These are phyloP conservation scores for Acanthacorydalis orientalis DNA, from an alignment of 2,888 invertebrate species.

Conservation along the genomic window DNA sequence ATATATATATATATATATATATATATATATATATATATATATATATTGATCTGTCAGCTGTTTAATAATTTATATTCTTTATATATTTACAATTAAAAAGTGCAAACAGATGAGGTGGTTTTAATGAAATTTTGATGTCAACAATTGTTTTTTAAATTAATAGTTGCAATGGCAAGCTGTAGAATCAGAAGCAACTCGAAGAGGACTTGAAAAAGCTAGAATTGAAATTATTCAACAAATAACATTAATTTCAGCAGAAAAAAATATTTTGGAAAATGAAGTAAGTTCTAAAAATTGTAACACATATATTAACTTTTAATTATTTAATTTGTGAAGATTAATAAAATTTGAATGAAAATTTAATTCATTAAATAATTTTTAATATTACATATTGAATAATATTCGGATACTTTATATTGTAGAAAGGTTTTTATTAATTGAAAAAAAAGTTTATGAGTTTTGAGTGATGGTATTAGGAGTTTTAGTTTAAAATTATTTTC, in stretches of 20 bases:
- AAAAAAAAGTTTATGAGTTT: too few species aligned
- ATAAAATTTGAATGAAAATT: background rate
- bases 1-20: too few species aligned
- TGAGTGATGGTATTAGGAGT: too few species aligned
- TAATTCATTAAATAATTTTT: too few species aligned
- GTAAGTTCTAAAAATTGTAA: conserved; percentile 18
- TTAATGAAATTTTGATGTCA: too few species aligned
- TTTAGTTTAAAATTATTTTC: conserved; percentile 11
- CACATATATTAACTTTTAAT: background rate
- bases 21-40: too few species aligned
- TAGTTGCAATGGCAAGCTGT: conserved; percentile 37
- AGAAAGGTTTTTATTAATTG: too few species aligned
- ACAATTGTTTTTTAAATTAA: conserved; percentile 3
- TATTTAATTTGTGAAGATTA: background rate
- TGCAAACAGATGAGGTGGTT: background rate
- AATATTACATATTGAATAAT: too few species aligned
- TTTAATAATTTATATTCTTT: background rate
- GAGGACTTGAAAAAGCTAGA: conserved; percentile 35
- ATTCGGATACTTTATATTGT: too few species aligned
- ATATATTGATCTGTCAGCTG: too few species aligned
- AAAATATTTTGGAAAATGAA: conserved; percentile 36
- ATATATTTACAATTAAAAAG: background rate
- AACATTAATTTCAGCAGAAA: conserved; percentile 36
- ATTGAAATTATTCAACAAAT: conserved; percentile 40
- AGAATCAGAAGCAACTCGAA: conserved; percentile 35